phyloP scores from a whole-genome alignment of 1,140 invertebrate genomes.

The honey bee (Apis mellifera) region Amel_HAv3.1 CM009939.2:9411001-9411500 shows the following conservation, averaged over 20 bases:
- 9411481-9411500: too few species aligned
- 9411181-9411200: slow-evolving; percentile 26
- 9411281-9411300: background rate
- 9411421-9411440: too few species aligned
- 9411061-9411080: slow-evolving; percentile 30
- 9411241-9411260: background rate
- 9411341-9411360: too few species aligned
- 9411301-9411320: background rate
- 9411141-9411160: slow-evolving; percentile 55
- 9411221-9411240: background rate
- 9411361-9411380: too few species aligned
- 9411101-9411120: slow-evolving; percentile 60
- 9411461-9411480: too few species aligned
- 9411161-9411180: slow-evolving; percentile 13
- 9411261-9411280: background rate
- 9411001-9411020: background rate
- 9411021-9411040: background rate
- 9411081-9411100: background rate
- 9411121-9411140: slow-evolving; percentile 34
- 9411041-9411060: slow-evolving; percentile 3
- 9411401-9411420: too few species aligned
- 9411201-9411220: slow-evolving; percentile 34
- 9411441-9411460: too few species aligned
- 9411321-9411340: too few species aligned
- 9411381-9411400: too few species aligned